Base-by-base conservation (phyloP, 2,888 invertebrate genomes). In the Mesorhabditis belari region DNA sequence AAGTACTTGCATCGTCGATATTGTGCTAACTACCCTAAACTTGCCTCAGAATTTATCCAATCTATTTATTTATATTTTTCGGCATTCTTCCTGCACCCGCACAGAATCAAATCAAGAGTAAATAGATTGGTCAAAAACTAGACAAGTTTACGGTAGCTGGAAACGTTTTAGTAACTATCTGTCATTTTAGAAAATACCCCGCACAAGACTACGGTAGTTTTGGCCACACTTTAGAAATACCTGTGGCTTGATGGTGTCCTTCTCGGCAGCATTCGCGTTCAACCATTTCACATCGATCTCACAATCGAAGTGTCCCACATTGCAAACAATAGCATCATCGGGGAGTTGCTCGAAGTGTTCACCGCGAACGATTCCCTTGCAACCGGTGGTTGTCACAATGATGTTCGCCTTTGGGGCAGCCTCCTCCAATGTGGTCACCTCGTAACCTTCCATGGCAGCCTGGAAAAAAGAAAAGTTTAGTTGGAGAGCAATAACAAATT, bases 251-350 rank as follows among this genome's bases (percentile, higher is more conserved):
- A 99, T 89, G 81, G 91, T 92, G 23, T 90, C 87, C 85, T 94
- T 94, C 73, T 88, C 87, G 58, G 85, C 86, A 58, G 90, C 88
- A 85, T 95, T 94, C 59, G 89, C 88, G 61, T 93, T 91, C 60
- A 99, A 85, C 94, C 95, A 99, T 51, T 88, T 86, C 17, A 96
- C 92, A 83, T 98, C 90, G 73, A 99, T 89, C 86, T 99, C 98
- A 82, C 91, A 92, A 83, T 98, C 96, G 83, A 99, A 98, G 83
- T 99, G 98, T 5, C 98, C 96, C 51, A 68, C 96, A 82, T 99
- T 99, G 82, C 96, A 96, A 59, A 99, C 91, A 81, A 99, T 94
- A 49, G 91, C 87, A 84, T 99, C 95, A 82, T 99, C 91, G 71
- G 89, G 88, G 93, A 99, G 94, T 75, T 88, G 87, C 60, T 72